Percentiles rank a stretch among this genome's conserved stretches.
phyloP scores from a whole-genome alignment of 2,888 invertebrate species.

The Agrilus mali region DNA sequence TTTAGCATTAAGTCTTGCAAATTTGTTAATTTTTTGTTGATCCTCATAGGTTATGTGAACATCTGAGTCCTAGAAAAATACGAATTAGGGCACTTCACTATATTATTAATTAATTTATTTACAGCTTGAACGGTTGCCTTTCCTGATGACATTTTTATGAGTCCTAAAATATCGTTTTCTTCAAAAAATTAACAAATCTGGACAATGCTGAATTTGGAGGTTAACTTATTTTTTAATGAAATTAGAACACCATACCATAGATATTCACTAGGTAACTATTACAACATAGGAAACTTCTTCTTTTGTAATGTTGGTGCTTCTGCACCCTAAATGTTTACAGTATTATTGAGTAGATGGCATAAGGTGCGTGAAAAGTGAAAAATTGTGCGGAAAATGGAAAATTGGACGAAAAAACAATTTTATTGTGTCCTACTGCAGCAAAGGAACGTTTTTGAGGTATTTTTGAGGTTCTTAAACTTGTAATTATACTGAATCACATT shows the following conservation, averaged over 20 bases:
- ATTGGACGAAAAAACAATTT: neutral
- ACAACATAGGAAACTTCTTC: neutral
- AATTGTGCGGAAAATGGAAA: neutral
- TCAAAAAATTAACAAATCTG: neutral
- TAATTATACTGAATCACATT: no score
- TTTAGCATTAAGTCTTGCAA: constrained; percentile 86
- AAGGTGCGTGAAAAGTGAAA: neutral
- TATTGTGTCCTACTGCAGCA: neutral
- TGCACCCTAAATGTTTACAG: no score
- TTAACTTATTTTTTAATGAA: neutral
- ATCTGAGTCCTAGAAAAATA: constrained; percentile 61
- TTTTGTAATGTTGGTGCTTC: neutral
- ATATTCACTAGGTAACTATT: neutral
- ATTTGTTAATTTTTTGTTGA: constrained; percentile 94
- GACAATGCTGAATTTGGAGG: neutral
- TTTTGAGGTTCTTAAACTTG: neutral
- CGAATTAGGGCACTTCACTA: constrained; percentile 2
- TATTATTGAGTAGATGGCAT: neutral
- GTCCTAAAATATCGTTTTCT: neutral
- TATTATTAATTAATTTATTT: constrained; percentile 22
- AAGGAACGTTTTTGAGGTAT: neutral
- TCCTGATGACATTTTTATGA: constrained; percentile 29
- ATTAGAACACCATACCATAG: neutral
- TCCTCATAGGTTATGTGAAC: constrained; percentile 93
- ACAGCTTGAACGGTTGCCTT: constrained; percentile 64